phyloP scores from a whole-genome alignment of 2,113 vertebrate genomes.

The Mirounga angustirostris region DNA sequence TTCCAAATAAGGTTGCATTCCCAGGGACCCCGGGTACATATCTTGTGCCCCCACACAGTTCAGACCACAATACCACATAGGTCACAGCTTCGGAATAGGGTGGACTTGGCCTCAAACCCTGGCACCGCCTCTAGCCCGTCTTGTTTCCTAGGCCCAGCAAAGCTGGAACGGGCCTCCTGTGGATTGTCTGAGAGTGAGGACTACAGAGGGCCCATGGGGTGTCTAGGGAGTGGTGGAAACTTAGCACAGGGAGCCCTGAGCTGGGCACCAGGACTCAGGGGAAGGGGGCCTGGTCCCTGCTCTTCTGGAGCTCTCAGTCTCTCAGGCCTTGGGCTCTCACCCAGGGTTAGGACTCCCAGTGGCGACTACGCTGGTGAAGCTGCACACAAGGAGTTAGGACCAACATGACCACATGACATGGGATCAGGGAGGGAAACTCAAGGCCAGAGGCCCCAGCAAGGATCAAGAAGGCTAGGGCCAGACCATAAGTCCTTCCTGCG shows the following conservation, averaged over 20 bases:
- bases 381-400: neutral
- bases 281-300: neutral
- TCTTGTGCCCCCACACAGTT: too few species aligned
- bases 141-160: neutral
- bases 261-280: neutral
- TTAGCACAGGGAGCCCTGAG: neutral
- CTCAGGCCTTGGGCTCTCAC: neutral
- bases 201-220: neutral
- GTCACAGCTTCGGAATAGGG: neutral
- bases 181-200: neutral
- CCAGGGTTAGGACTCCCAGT: accelerated
- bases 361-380: neutral
- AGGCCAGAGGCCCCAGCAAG: neutral
- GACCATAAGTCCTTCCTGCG: neutral
- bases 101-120: neutral
- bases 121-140: neutral
- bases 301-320: neutral
- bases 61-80: accelerated
- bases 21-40: neutral
- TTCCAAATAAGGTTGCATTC: neutral
- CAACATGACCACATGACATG: neutral
- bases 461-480: neutral
- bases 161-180: neutral
- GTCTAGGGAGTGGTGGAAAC: neutral
- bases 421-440: too few species aligned